Percentiles rank a stretch among this genome's conserved stretches.
phyloP scores from a whole-genome alignment of 2,797 vertebrate species.

The Ctenopoma multispine region DNA sequence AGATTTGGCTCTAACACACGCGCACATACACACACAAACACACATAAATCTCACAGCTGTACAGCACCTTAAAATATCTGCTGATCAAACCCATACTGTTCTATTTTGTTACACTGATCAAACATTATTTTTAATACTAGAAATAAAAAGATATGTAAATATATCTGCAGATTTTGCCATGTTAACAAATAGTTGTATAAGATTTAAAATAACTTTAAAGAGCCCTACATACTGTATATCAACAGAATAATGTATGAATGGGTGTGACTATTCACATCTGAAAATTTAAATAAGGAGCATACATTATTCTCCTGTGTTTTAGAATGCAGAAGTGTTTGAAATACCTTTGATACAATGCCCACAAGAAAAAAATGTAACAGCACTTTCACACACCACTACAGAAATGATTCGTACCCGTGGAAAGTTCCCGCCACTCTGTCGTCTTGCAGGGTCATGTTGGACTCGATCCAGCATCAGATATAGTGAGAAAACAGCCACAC shows the following conservation, averaged over 20 bases:
- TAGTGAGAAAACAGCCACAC: constrained; percentile 97
- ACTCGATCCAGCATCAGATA: constrained; percentile 99
- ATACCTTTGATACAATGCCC: too few relatives aligned
- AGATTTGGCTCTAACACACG: constrained; percentile 93
- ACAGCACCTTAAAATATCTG: constrained; percentile 23
- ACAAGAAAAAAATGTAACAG: too few relatives aligned
- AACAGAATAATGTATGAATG: neutral
- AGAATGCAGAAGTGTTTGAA: neutral
- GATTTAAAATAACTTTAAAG: neutral
- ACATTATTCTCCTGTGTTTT: too few relatives aligned
- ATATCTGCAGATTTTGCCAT: neutral
- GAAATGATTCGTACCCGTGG: constrained; percentile 89
- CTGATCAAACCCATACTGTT: constrained; percentile 14
- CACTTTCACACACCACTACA: constrained; percentile 9
- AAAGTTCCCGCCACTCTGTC: constrained; percentile 93
- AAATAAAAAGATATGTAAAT: neutral
- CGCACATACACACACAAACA: neutral
- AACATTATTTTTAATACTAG: neutral
- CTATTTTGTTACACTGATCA: neutral
- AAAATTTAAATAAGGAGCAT: neutral
- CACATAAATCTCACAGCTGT: constrained; percentile 24
- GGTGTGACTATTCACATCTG: neutral
- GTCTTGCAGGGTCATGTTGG: constrained; percentile 92
- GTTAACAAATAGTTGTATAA: neutral
- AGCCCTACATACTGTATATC: neutral